Percentiles rank a stretch among this genome's conserved stretches.
phyloP scores from a whole-genome alignment of 2,797 vertebrate species.

The Lates japonicus region DNA sequence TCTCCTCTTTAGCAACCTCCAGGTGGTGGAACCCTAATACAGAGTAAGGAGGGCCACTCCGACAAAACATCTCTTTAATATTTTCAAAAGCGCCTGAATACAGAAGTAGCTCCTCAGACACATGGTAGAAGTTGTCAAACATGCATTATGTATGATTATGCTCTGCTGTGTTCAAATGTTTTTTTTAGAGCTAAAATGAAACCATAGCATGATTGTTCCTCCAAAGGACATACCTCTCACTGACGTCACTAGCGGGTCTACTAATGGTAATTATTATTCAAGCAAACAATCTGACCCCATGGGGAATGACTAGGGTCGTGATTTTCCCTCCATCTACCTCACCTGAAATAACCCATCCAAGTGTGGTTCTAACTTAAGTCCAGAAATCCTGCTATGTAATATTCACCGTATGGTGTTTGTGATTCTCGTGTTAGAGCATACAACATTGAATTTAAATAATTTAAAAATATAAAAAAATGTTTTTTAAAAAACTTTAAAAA shows the following conservation, averaged over 20 bases:
- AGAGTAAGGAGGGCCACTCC: not conserved
- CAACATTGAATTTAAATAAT: too few species aligned
- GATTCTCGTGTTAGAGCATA: not conserved
- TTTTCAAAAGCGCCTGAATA: slow-evolving; percentile 5
- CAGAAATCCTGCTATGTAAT: slow-evolving; percentile 1
- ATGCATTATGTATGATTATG: slow-evolving; percentile 11
- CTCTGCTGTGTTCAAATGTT: not conserved
- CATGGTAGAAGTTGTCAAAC: not conserved
- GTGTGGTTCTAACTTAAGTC: not conserved
- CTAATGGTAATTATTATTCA: slow-evolving; percentile 19
- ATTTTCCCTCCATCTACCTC: slow-evolving; percentile 2
- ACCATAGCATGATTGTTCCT: slow-evolving; percentile 11
- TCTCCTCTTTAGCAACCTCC: too few species aligned
- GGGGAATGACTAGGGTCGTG: not conserved
- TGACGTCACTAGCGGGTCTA: not conserved
- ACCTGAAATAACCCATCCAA: slow-evolving; percentile 10
- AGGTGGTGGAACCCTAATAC: too few species aligned
- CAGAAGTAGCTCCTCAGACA: not conserved
- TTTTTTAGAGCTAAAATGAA: slow-evolving; percentile 1
- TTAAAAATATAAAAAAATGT: too few species aligned
- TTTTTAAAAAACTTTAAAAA: too few species aligned
- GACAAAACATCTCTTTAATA: too few species aligned
- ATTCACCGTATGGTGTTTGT: not conserved
- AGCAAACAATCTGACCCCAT: slow-evolving; percentile 12
- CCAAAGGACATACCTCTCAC: slow-evolving; percentile 6